Evolutionary conservation across 2,888 invertebrate genomes (phyloP), one percentile per base, ranked within the genome.

Genomic region (Drosophila pseudotalamancana): DNA sequence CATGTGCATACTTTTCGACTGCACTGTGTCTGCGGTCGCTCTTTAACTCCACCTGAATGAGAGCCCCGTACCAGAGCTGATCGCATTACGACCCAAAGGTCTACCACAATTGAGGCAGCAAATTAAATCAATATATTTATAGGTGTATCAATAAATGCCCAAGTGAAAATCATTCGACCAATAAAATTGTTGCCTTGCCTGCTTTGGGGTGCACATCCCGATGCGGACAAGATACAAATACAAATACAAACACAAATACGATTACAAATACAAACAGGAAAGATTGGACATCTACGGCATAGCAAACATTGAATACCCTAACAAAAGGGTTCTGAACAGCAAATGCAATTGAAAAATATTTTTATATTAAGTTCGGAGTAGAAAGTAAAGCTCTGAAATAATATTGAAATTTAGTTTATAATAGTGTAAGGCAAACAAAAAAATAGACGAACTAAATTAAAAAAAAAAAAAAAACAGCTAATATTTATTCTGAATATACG

Each of bases 111-210:
- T 70, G 54, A 46, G 48, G 51, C 37, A 40, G 46, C 57, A 74
- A 59, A 74, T 72, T 57, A 72, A 65, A 74, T 72, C 74, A 72
- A 64, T 55, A 54, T 27, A 43, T 31, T 65, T 73, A 70, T 72
- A 43, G 23, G 27, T 35, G 27, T 61, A 40, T 45, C 62, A 54
- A 40, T 29, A 63, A 59, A 70, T 59, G 60, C 48, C 51, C 35
- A 53, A 70, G 31, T 60, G 49, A 56, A 75, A 75, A 53, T 64
- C 72, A 78, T 42, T 78, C 54, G 61, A 70, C 60, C 76, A 78
- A 78, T 67, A 62, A 69, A 77, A 57, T 60, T 50, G 32, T 64
- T 55, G 50, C 54, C 29, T 32, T 51, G 50, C 25, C 49, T 56
- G 43, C 35, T 37, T 34, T 37, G 12, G 12, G n/a, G 2, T 50